Conservation (phyloP, 2,797 vertebrate genomes). For the Leuciscus waleckii region DNA sequence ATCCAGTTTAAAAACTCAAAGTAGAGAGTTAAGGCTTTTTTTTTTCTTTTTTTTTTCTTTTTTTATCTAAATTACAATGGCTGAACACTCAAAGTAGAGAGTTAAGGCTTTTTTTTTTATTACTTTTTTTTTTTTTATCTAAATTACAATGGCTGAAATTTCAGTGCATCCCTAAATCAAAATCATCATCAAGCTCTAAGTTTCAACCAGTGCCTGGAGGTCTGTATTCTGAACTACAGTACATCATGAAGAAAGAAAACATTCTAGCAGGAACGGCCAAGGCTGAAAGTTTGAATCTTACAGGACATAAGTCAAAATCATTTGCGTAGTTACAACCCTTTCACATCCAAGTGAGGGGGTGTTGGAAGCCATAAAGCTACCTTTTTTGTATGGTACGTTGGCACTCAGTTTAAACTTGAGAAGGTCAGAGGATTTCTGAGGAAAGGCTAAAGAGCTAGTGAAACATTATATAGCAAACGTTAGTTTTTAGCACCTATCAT, state of each 20-base stretch:
- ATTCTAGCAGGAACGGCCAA: neutral
- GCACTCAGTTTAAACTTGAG: conserved; percentile 49
- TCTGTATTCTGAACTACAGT: conserved; percentile 16
- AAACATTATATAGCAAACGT: conserved; percentile 22
- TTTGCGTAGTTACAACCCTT: neutral
- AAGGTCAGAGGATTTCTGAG: conserved; percentile 53
- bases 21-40: neutral
- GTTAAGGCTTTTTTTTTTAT: neutral
- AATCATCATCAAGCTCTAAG: conserved; percentile 1
- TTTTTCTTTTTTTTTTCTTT: too few relatives aligned
- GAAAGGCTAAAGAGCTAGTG: conserved; percentile 46
- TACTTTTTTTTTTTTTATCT: too few relatives aligned
- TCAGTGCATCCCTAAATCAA: neutral
- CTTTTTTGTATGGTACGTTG: conserved; percentile 15
- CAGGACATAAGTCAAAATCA: neutral
- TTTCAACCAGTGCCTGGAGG: conserved; percentile 41
- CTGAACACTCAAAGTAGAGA: neutral
- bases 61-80: neutral
- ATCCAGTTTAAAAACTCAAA: neutral
- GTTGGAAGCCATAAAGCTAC: conserved; percentile 4
- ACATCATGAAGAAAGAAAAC: conserved; percentile 17
- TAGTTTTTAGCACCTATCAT: neutral
- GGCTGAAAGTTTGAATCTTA: neutral
- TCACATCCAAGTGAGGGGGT: conserved; percentile 19
- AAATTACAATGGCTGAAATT: neutral